These are phyloP conservation scores for Ophthalmolycus amberensis DNA, from an alignment of 2,113 vertebrate genomes.

Conservation along the genomic window DNA sequence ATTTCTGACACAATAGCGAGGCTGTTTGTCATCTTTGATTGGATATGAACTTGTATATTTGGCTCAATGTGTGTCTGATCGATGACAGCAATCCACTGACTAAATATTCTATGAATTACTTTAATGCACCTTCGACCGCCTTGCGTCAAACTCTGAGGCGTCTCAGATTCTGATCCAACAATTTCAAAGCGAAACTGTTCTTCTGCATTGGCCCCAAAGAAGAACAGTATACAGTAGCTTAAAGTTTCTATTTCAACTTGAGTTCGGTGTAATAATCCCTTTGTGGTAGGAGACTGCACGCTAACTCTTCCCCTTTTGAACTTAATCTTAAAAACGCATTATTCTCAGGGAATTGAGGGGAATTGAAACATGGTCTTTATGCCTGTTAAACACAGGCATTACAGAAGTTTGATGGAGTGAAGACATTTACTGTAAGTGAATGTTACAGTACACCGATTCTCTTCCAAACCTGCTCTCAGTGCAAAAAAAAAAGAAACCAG, in stretches of 20 bases:
- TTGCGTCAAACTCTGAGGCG: neutral
- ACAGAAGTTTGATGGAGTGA: neutral
- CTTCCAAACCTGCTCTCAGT: neutral
- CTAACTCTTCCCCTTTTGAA: conserved; percentile 18
- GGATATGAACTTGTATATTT: neutral
- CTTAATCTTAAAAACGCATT: conserved; percentile 18
- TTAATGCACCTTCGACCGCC: neutral
- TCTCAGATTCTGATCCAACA: neutral
- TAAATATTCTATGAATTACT: neutral
- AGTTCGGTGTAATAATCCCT: conserved; percentile 10
- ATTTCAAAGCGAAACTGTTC: neutral
- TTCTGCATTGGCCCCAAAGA: conserved; percentile 8
- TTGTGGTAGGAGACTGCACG: neutral
- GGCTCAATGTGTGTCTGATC: neutral
- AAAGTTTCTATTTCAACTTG: conserved; percentile 7
- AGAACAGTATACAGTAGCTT: neutral
- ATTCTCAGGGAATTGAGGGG: neutral
- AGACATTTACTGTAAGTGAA: neutral
- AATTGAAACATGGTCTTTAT: neutral
- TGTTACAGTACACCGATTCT: neutral
- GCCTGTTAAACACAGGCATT: neutral
- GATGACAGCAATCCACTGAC: neutral
- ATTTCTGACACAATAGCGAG: conserved; percentile 3
- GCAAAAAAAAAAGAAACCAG: neutral
- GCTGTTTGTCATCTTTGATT: neutral